Evolutionary conservation across 2,888 invertebrate species (phyloP).

Genomic region (Andrena hattorfiana): DNA sequence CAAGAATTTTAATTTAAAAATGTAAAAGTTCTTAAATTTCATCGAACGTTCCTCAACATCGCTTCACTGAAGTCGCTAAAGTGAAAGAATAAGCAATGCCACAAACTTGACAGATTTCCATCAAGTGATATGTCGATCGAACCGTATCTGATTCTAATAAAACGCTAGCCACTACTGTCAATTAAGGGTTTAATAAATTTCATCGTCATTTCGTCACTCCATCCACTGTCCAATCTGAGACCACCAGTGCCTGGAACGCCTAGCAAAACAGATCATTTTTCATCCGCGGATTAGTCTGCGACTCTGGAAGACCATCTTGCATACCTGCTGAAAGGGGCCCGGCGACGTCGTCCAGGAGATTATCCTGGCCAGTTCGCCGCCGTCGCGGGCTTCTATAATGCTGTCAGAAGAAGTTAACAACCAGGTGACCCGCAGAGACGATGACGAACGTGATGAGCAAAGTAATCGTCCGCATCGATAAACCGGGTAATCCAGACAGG

Average conservation of each 20-base stretch:
- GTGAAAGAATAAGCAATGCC: too few relatives aligned
- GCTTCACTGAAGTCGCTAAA: too few relatives aligned
- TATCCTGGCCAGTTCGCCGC: constrained; percentile 58
- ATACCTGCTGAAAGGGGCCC: constrained; percentile 27
- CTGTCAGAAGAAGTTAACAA: constrained; percentile 64
- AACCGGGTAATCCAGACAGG: constrained; percentile 63
- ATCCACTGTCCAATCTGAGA: not conserved
- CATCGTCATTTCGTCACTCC: constrained; percentile 18
- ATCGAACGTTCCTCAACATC: too few relatives aligned
- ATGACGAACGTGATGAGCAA: constrained; percentile 74
- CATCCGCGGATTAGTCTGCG: constrained; percentile 52
- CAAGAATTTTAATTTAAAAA: too few relatives aligned
- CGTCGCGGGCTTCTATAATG: constrained; percentile 56
- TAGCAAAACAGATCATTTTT: constrained; percentile 47
- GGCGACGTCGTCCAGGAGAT: constrained; percentile 49
- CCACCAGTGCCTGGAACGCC: not conserved
- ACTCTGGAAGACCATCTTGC: constrained; percentile 35
- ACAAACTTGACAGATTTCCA: too few relatives aligned
- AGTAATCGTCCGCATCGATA: constrained; percentile 74
- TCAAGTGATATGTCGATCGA: too few relatives aligned
- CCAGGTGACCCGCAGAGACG: constrained; percentile 73
- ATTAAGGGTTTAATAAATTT: not conserved
- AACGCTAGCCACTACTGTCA: too few relatives aligned
- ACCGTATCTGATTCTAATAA: too few relatives aligned
- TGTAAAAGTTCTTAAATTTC: too few relatives aligned